Base-by-base conservation (phyloP, 2,797 vertebrate species). In the Balearica regulorum region DNA sequence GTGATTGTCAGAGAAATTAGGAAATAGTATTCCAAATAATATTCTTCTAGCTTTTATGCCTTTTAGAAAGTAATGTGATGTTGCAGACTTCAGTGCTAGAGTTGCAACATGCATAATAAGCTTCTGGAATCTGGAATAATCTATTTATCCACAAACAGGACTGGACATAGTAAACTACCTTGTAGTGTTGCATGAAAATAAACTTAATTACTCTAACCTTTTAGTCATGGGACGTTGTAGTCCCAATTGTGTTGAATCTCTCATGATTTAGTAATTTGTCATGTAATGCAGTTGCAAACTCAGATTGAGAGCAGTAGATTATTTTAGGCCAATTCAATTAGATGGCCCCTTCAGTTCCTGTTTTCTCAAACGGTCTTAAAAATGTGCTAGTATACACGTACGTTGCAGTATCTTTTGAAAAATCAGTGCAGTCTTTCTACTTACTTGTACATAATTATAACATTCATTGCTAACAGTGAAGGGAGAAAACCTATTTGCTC, bases 291-390 rank as follows among this genome's bases (percentile, higher is more conserved):
- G 41, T 82, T 89, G 43, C 70, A 91, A 93, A 76, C 29, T 91
- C 73, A 71, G 75, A 53, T 60, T 83, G 66, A 93, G 66, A 91
- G 71, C 51, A 53, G 69, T 64, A 71, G 79, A 89, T 87, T 94
- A 77, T 96, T 94, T 79, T 94, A 80, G 64, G 21, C 21, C 94
- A 92, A 94, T 94, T 94, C 37, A 89, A 64, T 95, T 94, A 93
- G 91, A 79, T 60, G 29, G n/a, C 29, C 92, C 57, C 71, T 91
- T 90, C 72, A 89, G 80, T 87, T 96, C 60, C 54, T 95, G 73
- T 80, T 94, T 85, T 70, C 62, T 61, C 53, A 91, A 61, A 82
- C 68, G 69, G 20, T 88, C 83, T 90, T 81, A 90, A 93, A 92
- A 94, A 81, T 93, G 91, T 96, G 91, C 83, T 69, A 44, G 37